A percentile compares a stretch with the other conserved stretches of the same genome.
Evolutionary conservation across 2,888 invertebrate genomes (phyloP).

Genomic region (Hypolimnas misippus): DNA sequence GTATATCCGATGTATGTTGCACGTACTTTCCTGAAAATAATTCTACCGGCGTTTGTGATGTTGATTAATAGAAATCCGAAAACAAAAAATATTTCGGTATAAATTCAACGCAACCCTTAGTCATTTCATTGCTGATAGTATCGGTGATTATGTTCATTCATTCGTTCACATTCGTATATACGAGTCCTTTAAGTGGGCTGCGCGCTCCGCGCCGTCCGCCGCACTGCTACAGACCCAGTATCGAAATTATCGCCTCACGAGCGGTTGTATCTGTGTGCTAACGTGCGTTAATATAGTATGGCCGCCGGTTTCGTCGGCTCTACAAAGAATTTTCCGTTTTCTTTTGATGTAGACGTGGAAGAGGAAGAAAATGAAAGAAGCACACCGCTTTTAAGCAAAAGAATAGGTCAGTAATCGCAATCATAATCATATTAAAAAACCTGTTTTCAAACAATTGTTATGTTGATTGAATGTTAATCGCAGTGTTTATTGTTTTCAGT

Average conservation of each 20-base stretch:
- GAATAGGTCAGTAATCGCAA: slow-evolving; percentile 64
- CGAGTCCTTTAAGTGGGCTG: slow-evolving; percentile 10
- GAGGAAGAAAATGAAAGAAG: slow-evolving; percentile 62
- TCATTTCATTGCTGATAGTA: neutral
- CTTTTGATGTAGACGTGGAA: slow-evolving; percentile 77
- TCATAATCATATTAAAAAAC: neutral
- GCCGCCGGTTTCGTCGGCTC: slow-evolving; percentile 77
- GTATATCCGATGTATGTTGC: too few relatives aligned
- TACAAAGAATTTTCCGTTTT: slow-evolving; percentile 78
- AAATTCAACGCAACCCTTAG: neutral
- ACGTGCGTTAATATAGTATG: slow-evolving; percentile 51
- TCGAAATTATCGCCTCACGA: slow-evolving; percentile 14
- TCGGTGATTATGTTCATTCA: neutral
- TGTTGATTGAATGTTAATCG: slow-evolving; percentile 3
- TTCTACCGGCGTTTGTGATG: too few relatives aligned
- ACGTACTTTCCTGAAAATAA: too few relatives aligned
- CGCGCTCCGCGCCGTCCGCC: slow-evolving; percentile 19
- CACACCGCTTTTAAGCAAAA: slow-evolving; percentile 66
- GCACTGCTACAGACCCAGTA: slow-evolving; percentile 20
- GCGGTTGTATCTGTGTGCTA: slow-evolving; percentile 24
- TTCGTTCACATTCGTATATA: neutral
- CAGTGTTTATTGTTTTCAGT: neutral
- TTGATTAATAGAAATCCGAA: too few relatives aligned
- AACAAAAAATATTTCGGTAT: neutral
- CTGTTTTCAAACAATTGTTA: neutral